phyloP scores from a whole-genome alignment of 2,888 invertebrate genomes.

The Tuberolachnus salignus region DNA sequence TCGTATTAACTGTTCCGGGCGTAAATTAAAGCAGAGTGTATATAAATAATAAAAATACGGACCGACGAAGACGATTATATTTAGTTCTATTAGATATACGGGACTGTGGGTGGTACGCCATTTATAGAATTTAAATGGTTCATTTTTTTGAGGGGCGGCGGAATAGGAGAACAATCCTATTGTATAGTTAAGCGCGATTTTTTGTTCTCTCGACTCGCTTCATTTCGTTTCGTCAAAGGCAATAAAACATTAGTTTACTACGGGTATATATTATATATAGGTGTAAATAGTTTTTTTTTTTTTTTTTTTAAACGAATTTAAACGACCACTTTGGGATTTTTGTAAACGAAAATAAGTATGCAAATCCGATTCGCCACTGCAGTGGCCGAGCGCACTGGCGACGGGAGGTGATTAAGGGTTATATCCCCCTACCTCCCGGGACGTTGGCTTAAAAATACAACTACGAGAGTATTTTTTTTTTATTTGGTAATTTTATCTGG shows the following conservation, averaged over 20 bases:
- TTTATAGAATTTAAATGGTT: background rate
- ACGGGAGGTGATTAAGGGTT: no score
- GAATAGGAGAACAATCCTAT: constrained; percentile 7
- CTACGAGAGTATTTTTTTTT: no score
- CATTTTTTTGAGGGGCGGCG: no score
- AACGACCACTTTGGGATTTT: constrained; percentile 9
- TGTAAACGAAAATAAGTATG: constrained; percentile 14
- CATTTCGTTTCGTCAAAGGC: constrained; percentile 9
- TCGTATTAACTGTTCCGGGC: no score
- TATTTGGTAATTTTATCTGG: background rate
- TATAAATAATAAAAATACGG: constrained; percentile 7
- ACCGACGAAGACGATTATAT: no score
- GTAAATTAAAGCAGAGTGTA: background rate
- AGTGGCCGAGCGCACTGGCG: constrained; percentile 10
- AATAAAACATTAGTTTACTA: constrained; percentile 7
- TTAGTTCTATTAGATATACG: no score
- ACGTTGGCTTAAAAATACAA: no score
- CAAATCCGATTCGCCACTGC: constrained; percentile 14
- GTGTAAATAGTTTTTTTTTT: background rate
- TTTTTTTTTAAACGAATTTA: constrained; percentile 19
- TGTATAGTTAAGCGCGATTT: background rate
- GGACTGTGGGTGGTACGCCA: no score
- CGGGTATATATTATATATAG: no score
- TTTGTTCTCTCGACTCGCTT: background rate
- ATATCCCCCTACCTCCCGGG: no score